These are phyloP conservation scores for Lomographa bimaculata DNA, from an alignment of 2,888 invertebrate species.

Conservation along the genomic window DNA sequence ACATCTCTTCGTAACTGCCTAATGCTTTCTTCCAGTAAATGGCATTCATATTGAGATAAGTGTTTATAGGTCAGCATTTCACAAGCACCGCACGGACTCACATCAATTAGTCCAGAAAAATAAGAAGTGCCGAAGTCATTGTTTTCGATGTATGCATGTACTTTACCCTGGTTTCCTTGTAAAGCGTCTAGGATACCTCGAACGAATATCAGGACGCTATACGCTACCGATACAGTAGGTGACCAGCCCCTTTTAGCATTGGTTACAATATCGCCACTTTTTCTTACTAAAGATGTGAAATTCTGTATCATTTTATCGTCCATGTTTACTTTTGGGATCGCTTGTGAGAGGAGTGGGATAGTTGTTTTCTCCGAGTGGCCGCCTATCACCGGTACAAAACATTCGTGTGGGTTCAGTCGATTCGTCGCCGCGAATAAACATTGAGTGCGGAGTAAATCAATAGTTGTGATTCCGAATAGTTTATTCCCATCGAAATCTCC, in stretches of 20 bases:
- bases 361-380: slow-evolving; percentile 90
- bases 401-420: slow-evolving; percentile 85
- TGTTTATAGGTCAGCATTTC: slow-evolving; percentile 56
- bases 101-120: slow-evolving; percentile 55
- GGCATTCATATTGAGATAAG: slow-evolving; percentile 53
- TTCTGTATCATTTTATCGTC: slow-evolving; percentile 65
- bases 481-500: slow-evolving; percentile 84
- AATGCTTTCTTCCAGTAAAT: slow-evolving; percentile 55
- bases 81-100: slow-evolving; percentile 45
- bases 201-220: slow-evolving; percentile 84
- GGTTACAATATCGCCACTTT: slow-evolving; percentile 85
- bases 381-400: slow-evolving; percentile 89
- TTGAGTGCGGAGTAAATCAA: slow-evolving; percentile 89
- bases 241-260: slow-evolving; percentile 84
- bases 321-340: slow-evolving; percentile 79
- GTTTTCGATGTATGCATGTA: slow-evolving; percentile 62
- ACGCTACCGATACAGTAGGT: slow-evolving; percentile 86
- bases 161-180: slow-evolving; percentile 44
- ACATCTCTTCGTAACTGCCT: slow-evolving; percentile 57
- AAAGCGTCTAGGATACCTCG: slow-evolving; percentile 79
- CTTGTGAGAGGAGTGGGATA: slow-evolving; percentile 90
- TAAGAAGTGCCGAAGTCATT: slow-evolving; percentile 66
- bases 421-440: slow-evolving; percentile 88
- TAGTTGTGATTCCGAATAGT: slow-evolving; percentile 89
- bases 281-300: slow-evolving; percentile 71